phyloP scores from a whole-genome alignment of 2,113 vertebrate species.

The Rissa tridactyla region DNA sequence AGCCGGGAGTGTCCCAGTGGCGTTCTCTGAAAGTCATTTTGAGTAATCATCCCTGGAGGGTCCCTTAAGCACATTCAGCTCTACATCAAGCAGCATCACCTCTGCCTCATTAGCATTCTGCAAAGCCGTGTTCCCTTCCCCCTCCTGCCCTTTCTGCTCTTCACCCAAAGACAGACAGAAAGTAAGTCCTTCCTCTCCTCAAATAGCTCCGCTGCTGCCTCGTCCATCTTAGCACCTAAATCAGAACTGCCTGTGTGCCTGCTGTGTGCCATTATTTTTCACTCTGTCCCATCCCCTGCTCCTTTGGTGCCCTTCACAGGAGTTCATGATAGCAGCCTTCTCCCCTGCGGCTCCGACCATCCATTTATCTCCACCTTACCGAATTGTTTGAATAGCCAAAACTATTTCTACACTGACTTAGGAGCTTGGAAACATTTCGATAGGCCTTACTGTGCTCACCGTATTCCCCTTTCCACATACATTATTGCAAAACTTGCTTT shows the following conservation, averaged over 20 bases:
- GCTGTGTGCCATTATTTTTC: neutral
- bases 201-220: neutral
- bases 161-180: fast-evolving
- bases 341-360: neutral
- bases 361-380: neutral
- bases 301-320: neutral
- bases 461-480: neutral
- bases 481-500: neutral
- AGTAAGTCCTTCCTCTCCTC: neutral
- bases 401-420: neutral
- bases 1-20: neutral
- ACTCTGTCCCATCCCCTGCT: neutral
- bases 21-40: neutral
- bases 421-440: neutral
- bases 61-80: neutral
- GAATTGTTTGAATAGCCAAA: neutral
- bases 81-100: neutral
- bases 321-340: neutral
- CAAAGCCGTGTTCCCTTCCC: fast-evolving
- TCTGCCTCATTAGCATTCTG: neutral
- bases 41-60: neutral
- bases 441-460: neutral
- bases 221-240: neutral
- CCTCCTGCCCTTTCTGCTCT: neutral
- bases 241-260: neutral